Percentiles rank a stretch among this genome's conserved stretches.
These are phyloP conservation scores for Coturnix japonica DNA, from an alignment of 2,113 vertebrate species.

Conservation along the genomic window DNA sequence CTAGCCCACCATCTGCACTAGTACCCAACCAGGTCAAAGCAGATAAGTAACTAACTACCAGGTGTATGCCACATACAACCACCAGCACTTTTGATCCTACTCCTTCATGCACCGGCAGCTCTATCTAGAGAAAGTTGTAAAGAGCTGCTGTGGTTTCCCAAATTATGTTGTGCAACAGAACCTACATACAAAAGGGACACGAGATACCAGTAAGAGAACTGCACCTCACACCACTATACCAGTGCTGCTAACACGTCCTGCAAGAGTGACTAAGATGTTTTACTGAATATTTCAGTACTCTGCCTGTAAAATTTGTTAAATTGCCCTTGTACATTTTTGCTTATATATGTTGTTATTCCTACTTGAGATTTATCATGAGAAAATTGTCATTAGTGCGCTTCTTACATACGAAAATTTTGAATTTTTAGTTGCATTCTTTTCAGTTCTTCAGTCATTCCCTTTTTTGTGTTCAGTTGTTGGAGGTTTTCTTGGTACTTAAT, in stretches of 20 bases:
- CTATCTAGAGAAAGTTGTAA: neutral
- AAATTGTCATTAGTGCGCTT: neutral
- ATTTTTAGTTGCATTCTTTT: neutral
- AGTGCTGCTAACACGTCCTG: neutral
- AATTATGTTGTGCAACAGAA: neutral
- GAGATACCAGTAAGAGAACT: neutral
- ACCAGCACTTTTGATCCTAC: neutral
- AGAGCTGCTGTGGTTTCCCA: neutral
- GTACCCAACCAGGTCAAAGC: neutral
- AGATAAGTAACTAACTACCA: neutral
- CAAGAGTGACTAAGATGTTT: neutral
- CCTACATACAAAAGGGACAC: neutral
- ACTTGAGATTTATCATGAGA: neutral
- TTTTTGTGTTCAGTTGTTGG: neutral
- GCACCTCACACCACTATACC: fast-evolving
- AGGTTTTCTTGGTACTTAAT: neutral
- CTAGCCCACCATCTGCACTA: fast-evolving
- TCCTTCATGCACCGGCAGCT: neutral
- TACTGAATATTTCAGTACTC: neutral
- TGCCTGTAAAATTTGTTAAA: neutral
- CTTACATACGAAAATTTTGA: neutral
- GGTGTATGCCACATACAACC: neutral
- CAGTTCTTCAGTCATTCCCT: neutral
- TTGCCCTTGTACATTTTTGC: neutral
- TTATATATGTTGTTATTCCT: neutral